Conservation (phyloP, 2,797 vertebrate genomes). For the Rhinella marina region DNA sequence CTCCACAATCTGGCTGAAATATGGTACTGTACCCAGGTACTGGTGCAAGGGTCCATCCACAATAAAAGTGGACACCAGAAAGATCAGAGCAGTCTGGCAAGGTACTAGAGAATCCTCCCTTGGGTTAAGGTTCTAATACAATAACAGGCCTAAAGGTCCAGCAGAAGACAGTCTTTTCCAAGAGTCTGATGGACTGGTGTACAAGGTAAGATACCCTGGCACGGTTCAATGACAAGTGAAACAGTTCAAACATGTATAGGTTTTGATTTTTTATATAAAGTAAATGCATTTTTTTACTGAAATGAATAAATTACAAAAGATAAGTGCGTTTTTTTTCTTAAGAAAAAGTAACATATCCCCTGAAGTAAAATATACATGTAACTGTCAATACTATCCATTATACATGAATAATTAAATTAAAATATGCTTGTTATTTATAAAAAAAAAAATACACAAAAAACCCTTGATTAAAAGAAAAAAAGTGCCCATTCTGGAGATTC, state of each 20-base stretch:
- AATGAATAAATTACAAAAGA: constrained; percentile 61
- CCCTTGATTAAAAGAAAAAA: not conserved
- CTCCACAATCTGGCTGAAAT: no score
- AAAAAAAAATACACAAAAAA: not conserved
- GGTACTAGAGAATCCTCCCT: not conserved
- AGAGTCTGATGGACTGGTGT: not conserved
- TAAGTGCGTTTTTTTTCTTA: constrained; percentile 54
- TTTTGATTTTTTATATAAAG: constrained; percentile 33
- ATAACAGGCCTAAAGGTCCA: not conserved
- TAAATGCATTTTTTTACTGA: constrained; percentile 38
- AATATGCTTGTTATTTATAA: not conserved
- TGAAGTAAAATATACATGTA: constrained; percentile 46
- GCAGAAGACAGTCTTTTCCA: not conserved
- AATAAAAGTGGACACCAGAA: not conserved
- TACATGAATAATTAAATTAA: constrained; percentile 24
- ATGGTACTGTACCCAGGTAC: not conserved
- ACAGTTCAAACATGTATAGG: not conserved
- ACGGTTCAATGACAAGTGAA: not conserved
- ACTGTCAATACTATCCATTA: constrained; percentile 21
- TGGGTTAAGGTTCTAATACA: not conserved
- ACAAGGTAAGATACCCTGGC: not conserved
- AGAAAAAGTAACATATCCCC: constrained; percentile 54
- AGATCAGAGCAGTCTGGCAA: not conserved
- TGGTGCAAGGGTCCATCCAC: not conserved
- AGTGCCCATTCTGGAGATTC: constrained; percentile 21